These are phyloP conservation scores for Abrostola triplasia DNA, from an alignment of 2,888 invertebrate species.

Conservation along the genomic window DNA sequence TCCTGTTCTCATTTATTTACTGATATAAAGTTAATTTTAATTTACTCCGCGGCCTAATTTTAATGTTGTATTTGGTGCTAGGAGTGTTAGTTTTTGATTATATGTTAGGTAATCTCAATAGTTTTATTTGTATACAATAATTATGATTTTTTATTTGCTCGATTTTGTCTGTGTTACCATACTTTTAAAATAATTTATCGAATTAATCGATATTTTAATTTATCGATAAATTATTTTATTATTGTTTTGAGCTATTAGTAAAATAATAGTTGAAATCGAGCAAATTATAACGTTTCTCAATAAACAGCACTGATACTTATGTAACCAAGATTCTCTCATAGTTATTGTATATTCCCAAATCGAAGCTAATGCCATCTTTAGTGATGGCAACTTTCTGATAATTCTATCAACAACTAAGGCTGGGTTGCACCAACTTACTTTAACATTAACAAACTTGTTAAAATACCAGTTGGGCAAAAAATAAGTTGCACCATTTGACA, in stretches of 20 bases:
- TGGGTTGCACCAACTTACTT: no score
- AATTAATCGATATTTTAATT: no score
- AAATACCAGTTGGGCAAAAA: no score
- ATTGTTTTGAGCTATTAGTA: no score
- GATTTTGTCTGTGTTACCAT: neutral
- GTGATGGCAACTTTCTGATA: neutral
- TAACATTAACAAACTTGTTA: no score
- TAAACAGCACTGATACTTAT: no score
- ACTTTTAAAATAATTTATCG: no score
- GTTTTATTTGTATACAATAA: neutral
- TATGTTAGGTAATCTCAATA: constrained; percentile 2
- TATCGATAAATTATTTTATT: no score
- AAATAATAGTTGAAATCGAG: no score
- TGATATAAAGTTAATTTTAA: constrained; percentile 6
- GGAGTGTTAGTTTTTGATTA: neutral
- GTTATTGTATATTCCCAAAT: neutral
- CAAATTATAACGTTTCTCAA: no score
- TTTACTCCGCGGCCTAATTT: constrained; percentile 24
- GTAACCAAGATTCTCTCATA: neutral
- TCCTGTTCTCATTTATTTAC: neutral
- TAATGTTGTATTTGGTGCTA: constrained; percentile 16
- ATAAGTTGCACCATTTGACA: no score
- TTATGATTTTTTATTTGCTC: neutral
- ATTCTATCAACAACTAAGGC: neutral
- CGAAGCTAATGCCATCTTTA: constrained; percentile 4